Percentiles rank a stretch among this genome's conserved stretches.
These are phyloP conservation scores for Platerodrilus igneus DNA, from an alignment of 2,888 invertebrate genomes.

Conservation along the genomic window DNA sequence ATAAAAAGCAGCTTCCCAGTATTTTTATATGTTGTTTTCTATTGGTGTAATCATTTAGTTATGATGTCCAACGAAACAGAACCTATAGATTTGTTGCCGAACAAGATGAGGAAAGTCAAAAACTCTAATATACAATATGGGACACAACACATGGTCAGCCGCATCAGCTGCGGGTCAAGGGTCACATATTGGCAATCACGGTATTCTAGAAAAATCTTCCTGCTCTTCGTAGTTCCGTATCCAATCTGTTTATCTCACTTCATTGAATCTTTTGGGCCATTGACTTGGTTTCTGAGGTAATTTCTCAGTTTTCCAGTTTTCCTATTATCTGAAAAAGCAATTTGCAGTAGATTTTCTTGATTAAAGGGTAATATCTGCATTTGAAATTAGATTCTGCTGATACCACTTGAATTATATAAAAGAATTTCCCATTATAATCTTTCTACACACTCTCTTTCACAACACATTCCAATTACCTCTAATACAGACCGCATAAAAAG, in stretches of 20 bases:
- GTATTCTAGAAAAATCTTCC: conserved; percentile 30
- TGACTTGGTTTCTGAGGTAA: conserved; percentile 42
- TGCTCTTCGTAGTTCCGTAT: conserved; percentile 44
- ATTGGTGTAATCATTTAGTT: too few relatives aligned
- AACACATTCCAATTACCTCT: conserved; percentile 27
- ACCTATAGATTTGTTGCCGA: conserved; percentile 14
- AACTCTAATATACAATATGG: conserved; percentile 24
- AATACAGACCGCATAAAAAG: conserved; percentile 25
- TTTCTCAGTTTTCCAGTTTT: conserved; percentile 42
- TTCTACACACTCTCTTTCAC: conserved; percentile 14
- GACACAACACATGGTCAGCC: conserved; percentile 43
- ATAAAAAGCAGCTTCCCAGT: too few relatives aligned
- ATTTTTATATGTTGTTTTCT: too few relatives aligned
- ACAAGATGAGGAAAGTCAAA: conserved; percentile 23
- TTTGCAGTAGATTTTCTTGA: conserved; percentile 24
- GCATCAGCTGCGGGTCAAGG: conserved; percentile 41
- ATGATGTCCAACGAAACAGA: too few relatives aligned
- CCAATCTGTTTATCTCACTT: conserved; percentile 47
- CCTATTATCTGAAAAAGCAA: conserved; percentile 31
- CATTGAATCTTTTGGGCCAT: conserved; percentile 47
- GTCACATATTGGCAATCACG: conserved; percentile 44
- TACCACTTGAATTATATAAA: too few relatives aligned
- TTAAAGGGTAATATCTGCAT: conserved; percentile 19
- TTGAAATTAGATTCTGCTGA: conserved; percentile 8
- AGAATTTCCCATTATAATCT: conserved; percentile 22